Evolutionary conservation across 2,888 invertebrate genomes (phyloP).

Genomic region (Sussaba pulchella): DNA sequence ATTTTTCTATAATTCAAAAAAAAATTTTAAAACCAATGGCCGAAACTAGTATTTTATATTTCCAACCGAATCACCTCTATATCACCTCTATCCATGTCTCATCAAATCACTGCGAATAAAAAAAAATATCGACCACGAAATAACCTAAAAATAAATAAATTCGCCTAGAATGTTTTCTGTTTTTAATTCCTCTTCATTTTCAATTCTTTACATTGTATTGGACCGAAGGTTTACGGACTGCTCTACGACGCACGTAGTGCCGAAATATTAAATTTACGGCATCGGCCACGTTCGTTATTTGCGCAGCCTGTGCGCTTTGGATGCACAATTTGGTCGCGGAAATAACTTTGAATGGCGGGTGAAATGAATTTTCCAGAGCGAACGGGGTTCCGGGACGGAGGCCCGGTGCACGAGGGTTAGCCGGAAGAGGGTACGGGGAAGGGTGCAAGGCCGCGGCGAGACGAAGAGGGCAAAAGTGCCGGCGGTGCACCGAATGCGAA

Average conservation of each 20-base stretch:
- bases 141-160: background rate
- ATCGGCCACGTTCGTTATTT: background rate
- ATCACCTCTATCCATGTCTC: no score
- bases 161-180: background rate
- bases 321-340: conserved; percentile 12
- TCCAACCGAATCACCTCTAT: background rate
- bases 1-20: no score
- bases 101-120: background rate
- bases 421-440: no score
- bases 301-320: conserved; percentile 5
- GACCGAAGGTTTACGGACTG: background rate
- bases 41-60: background rate
- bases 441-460: conserved; percentile 26
- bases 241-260: background rate
- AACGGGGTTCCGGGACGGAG: conserved; percentile 1
- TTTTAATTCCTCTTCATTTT: no score
- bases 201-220: background rate
- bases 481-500: conserved; percentile 58
- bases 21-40: no score
- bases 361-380: conserved; percentile 50
- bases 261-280: conserved; percentile 11
- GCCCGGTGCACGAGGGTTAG: background rate
- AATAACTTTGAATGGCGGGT: conserved; percentile 37
- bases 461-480: conserved; percentile 14
- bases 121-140: background rate